A percentile compares a stretch with the other conserved stretches of the same genome.
phyloP scores from a whole-genome alignment of 2,888 invertebrate species.

The Palloptera scutellata region DNA sequence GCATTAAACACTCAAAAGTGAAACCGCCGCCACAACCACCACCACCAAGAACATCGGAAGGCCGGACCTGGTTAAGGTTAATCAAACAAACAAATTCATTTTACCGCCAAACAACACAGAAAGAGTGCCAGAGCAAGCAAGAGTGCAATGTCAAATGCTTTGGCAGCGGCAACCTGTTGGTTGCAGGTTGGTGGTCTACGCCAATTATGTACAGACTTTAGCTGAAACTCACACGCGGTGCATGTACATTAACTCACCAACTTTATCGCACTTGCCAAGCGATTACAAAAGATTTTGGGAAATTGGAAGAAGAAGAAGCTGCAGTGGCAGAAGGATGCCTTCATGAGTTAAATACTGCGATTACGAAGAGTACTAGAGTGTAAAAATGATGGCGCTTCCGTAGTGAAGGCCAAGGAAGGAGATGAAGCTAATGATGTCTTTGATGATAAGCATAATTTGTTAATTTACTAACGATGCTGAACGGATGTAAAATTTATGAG shows the following conservation, averaged over 20 bases:
- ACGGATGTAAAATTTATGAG: no score
- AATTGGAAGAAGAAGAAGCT: not conserved
- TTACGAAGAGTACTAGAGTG: no score
- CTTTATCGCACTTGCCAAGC: constrained; percentile 14
- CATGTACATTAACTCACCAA: constrained; percentile 18
- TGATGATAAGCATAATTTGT: no score
- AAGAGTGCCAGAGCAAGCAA: no score
- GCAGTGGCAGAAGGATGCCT: no score
- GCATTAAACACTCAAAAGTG: not conserved
- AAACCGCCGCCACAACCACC: not conserved
- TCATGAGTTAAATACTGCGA: no score
- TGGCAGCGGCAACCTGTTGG: no score
- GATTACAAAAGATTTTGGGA: not conserved
- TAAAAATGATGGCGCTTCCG: no score
- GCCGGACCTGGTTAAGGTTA: not conserved
- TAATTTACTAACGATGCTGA: no score
- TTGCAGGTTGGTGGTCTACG: constrained; percentile 15
- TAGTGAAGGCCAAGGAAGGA: no score
- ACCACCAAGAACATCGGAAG: not conserved
- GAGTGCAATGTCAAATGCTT: no score
- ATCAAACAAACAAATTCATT: constrained; percentile 23
- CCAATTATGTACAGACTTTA: constrained; percentile 4
- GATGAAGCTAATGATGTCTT: no score
- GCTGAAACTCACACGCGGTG: not conserved
- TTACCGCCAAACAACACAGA: constrained; percentile 10